Conservation (phyloP, 1,140 invertebrate species). For the Panagrolaimus sp. region DNA sequence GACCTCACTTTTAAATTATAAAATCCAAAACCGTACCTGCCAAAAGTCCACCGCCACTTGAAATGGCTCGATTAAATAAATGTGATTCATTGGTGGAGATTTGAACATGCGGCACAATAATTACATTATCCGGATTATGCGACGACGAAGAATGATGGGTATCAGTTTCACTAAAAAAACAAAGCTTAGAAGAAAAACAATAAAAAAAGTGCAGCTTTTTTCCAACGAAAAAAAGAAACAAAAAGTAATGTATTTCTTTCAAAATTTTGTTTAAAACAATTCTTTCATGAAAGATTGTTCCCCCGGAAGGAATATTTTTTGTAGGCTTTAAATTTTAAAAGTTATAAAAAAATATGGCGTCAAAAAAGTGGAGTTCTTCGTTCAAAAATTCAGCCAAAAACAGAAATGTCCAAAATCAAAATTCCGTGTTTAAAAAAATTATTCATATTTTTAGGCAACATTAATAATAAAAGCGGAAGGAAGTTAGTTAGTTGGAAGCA, state of each 20-base stretch:
- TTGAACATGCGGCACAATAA: conserved; percentile 57
- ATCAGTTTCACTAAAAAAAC: conserved; percentile 21
- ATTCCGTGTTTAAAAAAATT: conserved; percentile 5
- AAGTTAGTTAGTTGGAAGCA: too few species aligned
- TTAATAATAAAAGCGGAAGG: conserved; percentile 15
- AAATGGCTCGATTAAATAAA: conserved; percentile 54
- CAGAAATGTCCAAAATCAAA: conserved; percentile 22
- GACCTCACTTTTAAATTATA: background rate
- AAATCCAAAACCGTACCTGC: conserved; percentile 36
- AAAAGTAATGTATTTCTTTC: too few species aligned
- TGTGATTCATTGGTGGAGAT: conserved; percentile 54
- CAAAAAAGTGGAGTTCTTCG: conserved; percentile 25
- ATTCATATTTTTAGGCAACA: conserved; percentile 3
- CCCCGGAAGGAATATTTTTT: background rate
- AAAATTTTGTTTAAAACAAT: background rate
- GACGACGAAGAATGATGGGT: conserved; percentile 5
- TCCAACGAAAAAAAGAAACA: too few species aligned
- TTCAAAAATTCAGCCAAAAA: background rate
- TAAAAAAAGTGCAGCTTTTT: conserved; percentile 25
- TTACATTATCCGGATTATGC: conserved; percentile 47
- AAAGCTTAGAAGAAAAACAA: background rate
- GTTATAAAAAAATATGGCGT: background rate
- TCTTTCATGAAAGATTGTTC: background rate
- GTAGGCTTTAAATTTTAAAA: background rate
- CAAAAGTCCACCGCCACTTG: conserved; percentile 50